These are phyloP conservation scores for Melanotaenia pygmaea DNA, from an alignment of 2,797 vertebrate species.

Conservation along the genomic window DNA sequence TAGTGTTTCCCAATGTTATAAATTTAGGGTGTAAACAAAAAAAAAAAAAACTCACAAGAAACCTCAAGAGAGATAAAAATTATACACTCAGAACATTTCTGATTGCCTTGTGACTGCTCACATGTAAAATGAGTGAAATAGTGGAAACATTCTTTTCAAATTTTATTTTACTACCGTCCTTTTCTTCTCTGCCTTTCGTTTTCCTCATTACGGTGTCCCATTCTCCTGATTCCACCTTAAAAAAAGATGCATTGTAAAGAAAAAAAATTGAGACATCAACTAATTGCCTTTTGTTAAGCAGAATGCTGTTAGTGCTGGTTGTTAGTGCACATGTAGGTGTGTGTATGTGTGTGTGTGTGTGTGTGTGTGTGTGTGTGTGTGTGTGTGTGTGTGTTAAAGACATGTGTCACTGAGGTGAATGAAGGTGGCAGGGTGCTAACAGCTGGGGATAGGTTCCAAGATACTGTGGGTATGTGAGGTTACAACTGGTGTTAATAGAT, in stretches of 20 bases:
- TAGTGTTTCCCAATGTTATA: background rate
- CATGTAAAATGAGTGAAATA: background rate
- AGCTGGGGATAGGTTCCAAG: constrained; percentile 69
- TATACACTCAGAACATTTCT: background rate
- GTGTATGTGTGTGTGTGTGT: constrained; percentile 33
- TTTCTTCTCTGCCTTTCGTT: background rate
- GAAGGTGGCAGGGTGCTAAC: constrained; percentile 73
- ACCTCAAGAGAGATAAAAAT: background rate
- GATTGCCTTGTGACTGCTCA: background rate
- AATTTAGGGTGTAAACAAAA: background rate
- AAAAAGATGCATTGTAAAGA: constrained; percentile 7
- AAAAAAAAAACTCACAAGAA: background rate
- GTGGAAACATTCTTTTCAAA: background rate
- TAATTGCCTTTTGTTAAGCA: constrained; percentile 49
- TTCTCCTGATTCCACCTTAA: background rate
- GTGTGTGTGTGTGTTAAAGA: constrained; percentile 60
- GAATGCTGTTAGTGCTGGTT: constrained; percentile 25
- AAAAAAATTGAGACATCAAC: constrained; percentile 42
- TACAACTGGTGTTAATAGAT: constrained; percentile 82
- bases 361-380: constrained; percentile 43
- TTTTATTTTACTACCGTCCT: background rate
- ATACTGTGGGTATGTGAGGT: constrained; percentile 63
- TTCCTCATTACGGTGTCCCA: too few relatives aligned
- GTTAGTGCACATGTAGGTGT: constrained; percentile 15
- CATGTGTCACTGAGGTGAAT: constrained; percentile 62